Evolutionary conservation across 2,797 vertebrate genomes (phyloP).

Genomic region (Neosalanx taihuensis): DNA sequence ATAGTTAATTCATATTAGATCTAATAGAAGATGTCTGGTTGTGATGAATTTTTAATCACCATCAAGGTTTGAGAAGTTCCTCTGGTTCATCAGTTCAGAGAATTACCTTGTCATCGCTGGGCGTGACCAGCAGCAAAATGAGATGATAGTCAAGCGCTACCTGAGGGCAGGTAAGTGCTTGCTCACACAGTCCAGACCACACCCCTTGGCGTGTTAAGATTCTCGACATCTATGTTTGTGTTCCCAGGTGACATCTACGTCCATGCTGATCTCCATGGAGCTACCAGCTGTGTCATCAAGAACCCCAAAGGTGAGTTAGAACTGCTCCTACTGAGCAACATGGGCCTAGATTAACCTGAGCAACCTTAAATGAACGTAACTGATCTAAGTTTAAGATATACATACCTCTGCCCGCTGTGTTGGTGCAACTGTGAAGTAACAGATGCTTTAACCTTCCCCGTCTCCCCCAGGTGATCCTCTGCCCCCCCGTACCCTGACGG

Average conservation of each 20-base stretch:
- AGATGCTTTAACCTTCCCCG: not conserved
- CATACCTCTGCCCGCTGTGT: not conserved
- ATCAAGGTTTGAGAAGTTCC: slow-evolving; percentile 98
- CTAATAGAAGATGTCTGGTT: not conserved
- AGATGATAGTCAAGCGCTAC: slow-evolving; percentile 96
- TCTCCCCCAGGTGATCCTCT: slow-evolving; percentile 76
- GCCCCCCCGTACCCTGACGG: slow-evolving; percentile 90
- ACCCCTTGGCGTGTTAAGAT: no score
- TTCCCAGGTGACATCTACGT: slow-evolving; percentile 90
- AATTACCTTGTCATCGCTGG: slow-evolving; percentile 96
- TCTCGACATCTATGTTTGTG: slow-evolving; percentile 1
- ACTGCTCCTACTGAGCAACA: no score
- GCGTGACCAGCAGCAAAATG: slow-evolving; percentile 97
- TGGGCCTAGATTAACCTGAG: not conserved
- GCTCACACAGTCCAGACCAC: no score
- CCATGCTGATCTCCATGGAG: slow-evolving; percentile 95
- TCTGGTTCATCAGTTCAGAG: slow-evolving; percentile 98
- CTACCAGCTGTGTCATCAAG: slow-evolving; percentile 96
- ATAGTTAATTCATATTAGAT: not conserved
- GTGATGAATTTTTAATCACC: not conserved
- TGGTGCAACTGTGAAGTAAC: not conserved
- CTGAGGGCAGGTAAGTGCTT: slow-evolving; percentile 77
- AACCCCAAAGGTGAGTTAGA: slow-evolving; percentile 83
- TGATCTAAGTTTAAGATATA: not conserved
- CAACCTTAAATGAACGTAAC: not conserved